Conservation (phyloP, 2,113 vertebrate species). For the Zootoca vivipara region DNA sequence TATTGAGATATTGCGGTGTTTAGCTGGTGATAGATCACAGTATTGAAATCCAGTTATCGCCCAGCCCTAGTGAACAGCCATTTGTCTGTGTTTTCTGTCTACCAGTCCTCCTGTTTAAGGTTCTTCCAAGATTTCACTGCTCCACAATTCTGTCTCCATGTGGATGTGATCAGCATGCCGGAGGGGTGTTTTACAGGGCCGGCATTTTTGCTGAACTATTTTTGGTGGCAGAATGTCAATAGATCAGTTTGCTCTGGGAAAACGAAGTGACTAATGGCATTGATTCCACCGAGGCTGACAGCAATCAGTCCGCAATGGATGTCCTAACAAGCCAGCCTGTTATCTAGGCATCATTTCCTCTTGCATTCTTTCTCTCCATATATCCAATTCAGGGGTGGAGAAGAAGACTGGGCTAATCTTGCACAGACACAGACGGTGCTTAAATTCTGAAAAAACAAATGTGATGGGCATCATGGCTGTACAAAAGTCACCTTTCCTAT, state of each 20-base stretch:
- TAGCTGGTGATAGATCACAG: too few species aligned
- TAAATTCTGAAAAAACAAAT: neutral
- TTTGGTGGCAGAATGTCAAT: neutral
- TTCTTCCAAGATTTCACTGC: neutral
- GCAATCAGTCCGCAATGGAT: neutral
- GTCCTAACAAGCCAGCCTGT: neutral
- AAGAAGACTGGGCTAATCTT: neutral
- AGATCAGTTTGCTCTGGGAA: neutral
- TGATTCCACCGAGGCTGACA: neutral
- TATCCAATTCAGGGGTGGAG: neutral
- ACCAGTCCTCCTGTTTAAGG: neutral
- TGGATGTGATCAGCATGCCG: neutral
- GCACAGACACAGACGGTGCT: neutral
- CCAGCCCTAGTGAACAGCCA: too few species aligned
- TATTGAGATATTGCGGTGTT: too few species aligned
- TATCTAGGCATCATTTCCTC: neutral
- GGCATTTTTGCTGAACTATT: neutral
- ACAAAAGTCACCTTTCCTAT: neutral
- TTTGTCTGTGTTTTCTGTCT: too few species aligned
- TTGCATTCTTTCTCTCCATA: neutral
- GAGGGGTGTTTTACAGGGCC: neutral
- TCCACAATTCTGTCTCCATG: neutral
- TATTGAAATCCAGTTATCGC: too few species aligned
- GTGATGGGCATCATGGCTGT: too few species aligned
- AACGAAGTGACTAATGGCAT: neutral